phyloP scores from a whole-genome alignment of 1,140 invertebrate species.

The Hyles vespertilio region DNA sequence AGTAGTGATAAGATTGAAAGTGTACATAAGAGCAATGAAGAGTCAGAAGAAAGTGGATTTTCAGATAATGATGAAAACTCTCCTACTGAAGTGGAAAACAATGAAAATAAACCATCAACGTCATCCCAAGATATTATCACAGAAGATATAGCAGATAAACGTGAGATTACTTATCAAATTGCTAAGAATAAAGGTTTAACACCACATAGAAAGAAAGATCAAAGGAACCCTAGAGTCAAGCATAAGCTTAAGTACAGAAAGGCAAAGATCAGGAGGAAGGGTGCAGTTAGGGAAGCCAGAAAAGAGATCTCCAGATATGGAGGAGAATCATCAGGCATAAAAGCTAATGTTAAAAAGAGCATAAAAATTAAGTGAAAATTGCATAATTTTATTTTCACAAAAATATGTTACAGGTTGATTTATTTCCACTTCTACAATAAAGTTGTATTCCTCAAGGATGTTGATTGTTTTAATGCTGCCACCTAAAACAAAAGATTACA shows the following conservation, averaged over 20 bases:
- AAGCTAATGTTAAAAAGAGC: slow-evolving; percentile 88
- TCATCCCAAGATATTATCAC: slow-evolving; percentile 37
- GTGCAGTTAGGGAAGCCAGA: slow-evolving; percentile 87
- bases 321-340: slow-evolving; percentile 95
- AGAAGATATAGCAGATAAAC: slow-evolving; percentile 76
- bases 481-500: slow-evolving; percentile 45
- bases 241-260: slow-evolving; percentile 94
- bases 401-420: slow-evolving; percentile 33
- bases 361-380: slow-evolving; percentile 85
- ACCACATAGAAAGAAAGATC: slow-evolving; percentile 91
- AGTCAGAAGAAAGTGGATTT: slow-evolving; percentile 66
- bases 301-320: slow-evolving; percentile 88
- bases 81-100: slow-evolving; percentile 41
- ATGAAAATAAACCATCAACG: slow-evolving; percentile 50
- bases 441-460: slow-evolving; percentile 24
- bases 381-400: slow-evolving; percentile 24
- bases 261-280: slow-evolving; percentile 92
- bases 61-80: slow-evolving; percentile 52
- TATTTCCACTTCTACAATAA: slow-evolving; percentile 44
- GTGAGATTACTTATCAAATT: slow-evolving; percentile 94
- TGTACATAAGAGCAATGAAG: slow-evolving; percentile 42
- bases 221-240: slow-evolving; percentile 95
- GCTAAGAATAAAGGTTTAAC: slow-evolving; percentile 96
- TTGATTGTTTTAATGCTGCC: slow-evolving; percentile 56
- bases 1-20: slow-evolving; percentile 37